Evolutionary conservation across 2,797 vertebrate genomes (phyloP).

Genomic region (Scarus forsteni): DNA sequence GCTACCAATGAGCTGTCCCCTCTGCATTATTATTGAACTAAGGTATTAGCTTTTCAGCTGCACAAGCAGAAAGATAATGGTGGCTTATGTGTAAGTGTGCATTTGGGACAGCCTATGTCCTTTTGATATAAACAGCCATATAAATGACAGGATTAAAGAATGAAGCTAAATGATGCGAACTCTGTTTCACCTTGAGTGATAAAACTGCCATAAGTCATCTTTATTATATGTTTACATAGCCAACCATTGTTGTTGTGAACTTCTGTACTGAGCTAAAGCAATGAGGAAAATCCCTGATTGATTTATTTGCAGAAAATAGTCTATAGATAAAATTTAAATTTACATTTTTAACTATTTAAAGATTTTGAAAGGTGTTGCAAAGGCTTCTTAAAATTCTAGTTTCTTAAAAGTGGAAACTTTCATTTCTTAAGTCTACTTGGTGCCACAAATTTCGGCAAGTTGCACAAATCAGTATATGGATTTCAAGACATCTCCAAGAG

Average conservation of each 20-base stretch:
- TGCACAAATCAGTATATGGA: no score
- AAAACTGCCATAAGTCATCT: constrained; percentile 3
- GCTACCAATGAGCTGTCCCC: constrained; percentile 82
- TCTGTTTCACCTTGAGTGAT: constrained; percentile 53
- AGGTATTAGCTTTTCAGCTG: constrained; percentile 96
- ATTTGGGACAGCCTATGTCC: constrained; percentile 92
- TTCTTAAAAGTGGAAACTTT: not conserved
- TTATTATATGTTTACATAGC: constrained; percentile 4
- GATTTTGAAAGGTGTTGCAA: not conserved
- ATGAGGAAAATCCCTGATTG: fast-evolving
- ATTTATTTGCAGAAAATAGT: not conserved
- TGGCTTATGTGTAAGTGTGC: constrained; percentile 95
- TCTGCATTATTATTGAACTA: constrained; percentile 96
- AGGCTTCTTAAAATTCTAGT: not conserved
- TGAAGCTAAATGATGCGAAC: constrained; percentile 65
- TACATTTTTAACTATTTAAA: not conserved
- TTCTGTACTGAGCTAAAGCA: not conserved
- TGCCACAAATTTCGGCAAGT: no score
- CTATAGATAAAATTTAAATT: no score
- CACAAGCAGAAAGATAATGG: constrained; percentile 99
- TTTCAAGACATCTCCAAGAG: not conserved
- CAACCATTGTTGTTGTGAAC: not conserved
- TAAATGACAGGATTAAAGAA: constrained; percentile 80
- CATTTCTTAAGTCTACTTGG: no score
- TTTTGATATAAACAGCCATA: constrained; percentile 92